phyloP scores from a whole-genome alignment of 1,140 invertebrate species.

The Varroa destructor region DNA sequence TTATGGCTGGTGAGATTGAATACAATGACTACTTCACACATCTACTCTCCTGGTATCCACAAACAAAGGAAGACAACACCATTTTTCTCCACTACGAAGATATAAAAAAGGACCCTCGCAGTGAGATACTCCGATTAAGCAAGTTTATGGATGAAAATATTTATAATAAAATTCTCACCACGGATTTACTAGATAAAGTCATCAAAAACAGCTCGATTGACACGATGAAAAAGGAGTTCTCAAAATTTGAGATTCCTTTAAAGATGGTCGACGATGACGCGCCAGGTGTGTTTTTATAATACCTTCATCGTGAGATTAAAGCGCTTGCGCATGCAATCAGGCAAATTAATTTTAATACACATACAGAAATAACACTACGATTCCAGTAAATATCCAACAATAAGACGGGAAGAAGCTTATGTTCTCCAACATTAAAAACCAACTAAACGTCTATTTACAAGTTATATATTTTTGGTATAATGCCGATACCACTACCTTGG shows the following conservation, averaged over 20 bases:
- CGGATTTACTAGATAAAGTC: conserved; percentile 1
- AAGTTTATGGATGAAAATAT: conserved; percentile 29
- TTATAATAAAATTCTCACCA: not conserved
- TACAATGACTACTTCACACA: conserved; percentile 32
- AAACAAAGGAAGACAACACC: conserved; percentile 35
- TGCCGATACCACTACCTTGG: no score
- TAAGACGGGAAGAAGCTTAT: no score
- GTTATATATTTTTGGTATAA: no score
- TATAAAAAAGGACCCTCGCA: conserved; percentile 31
- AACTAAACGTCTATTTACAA: no score
- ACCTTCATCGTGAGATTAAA: no score
- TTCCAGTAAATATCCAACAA: no score
- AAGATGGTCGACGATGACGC: not conserved
- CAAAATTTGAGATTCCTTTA: conserved; percentile 1
- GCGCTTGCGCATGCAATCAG: no score
- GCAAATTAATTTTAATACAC: no score
- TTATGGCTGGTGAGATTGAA: conserved; percentile 27
- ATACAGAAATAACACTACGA: no score
- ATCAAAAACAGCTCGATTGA: not conserved
- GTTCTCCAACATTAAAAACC: no score
- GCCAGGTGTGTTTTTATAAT: no score
- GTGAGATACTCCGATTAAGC: conserved; percentile 22
- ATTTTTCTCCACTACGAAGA: conserved; percentile 37
- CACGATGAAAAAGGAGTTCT: conserved; percentile 15
- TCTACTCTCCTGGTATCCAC: conserved; percentile 32